Evolutionary conservation across 2,797 vertebrate genomes (phyloP).

Genomic region (Gadopsis bispinosus): DNA sequence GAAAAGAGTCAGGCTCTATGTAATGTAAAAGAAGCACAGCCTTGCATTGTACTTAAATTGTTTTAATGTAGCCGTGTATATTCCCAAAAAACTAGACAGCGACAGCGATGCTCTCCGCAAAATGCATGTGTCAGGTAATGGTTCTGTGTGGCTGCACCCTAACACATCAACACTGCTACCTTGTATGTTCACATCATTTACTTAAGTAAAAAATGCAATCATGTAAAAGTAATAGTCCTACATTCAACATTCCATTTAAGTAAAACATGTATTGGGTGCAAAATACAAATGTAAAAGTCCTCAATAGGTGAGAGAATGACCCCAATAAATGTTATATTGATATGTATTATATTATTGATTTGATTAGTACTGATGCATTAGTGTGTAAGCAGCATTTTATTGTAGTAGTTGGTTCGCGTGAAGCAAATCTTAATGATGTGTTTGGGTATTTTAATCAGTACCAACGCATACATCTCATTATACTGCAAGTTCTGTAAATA

Average conservation of each 20-base stretch:
- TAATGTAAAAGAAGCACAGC: not conserved
- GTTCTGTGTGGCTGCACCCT: not conserved
- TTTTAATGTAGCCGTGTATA: not conserved
- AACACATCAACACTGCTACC: not conserved
- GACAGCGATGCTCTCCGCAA: not conserved
- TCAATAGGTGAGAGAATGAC: not conserved
- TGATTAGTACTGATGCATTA: not conserved
- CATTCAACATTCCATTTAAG: too few relatives aligned
- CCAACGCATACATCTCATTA: not conserved
- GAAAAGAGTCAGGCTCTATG: not conserved
- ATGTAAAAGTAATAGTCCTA: not conserved
- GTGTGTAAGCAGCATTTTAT: not conserved
- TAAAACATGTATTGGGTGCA: not conserved
- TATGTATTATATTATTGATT: not conserved
- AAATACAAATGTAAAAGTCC: not conserved
- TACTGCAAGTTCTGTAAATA: not conserved
- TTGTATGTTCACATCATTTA: not conserved
- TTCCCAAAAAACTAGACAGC: not conserved
- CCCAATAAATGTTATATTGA: not conserved
- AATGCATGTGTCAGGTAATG: not conserved
- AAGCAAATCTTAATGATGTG: not conserved
- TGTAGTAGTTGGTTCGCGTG: not conserved
- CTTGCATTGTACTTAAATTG: too few relatives aligned
- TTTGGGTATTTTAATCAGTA: not conserved
- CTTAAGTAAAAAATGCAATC: not conserved